phyloP scores from a whole-genome alignment of 2,113 vertebrate species.

The Cinclus cinclus region DNA sequence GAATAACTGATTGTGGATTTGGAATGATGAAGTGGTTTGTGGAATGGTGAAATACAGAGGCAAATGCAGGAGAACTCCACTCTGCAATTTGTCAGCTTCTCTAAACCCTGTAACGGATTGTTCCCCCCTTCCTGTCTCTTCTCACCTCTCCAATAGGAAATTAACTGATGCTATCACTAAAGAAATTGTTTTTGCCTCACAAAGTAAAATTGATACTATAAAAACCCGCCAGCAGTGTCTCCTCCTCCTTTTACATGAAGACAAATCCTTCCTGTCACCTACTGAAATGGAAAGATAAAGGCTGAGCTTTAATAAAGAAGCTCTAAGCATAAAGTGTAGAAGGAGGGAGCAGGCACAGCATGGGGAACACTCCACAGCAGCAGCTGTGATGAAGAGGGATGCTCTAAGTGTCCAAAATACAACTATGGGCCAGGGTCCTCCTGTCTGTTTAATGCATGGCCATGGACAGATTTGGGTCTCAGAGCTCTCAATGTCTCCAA shows the following conservation, averaged over 20 bases:
- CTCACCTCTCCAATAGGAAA: conserved; percentile 75
- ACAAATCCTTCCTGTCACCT: conserved; percentile 51
- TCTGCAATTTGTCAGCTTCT: conserved; percentile 66
- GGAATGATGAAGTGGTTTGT: conserved; percentile 42
- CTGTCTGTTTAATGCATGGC: neutral
- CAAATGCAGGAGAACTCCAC: conserved; percentile 48
- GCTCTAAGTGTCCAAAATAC: neutral
- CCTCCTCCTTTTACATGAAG: conserved; percentile 69
- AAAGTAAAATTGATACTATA: conserved; percentile 74
- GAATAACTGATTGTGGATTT: conserved; percentile 54
- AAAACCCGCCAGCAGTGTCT: conserved; percentile 64
- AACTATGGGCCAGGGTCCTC: accelerated
- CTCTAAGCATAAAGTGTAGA: neutral
- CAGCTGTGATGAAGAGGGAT: neutral
- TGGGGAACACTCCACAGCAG: neutral
- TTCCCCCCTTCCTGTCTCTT: conserved; percentile 11
- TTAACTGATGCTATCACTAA: conserved; percentile 78
- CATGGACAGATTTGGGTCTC: neutral
- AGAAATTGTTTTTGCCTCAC: conserved; percentile 74
- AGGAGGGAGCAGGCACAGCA: neutral
- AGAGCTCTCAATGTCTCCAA: neutral
- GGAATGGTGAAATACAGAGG: conserved; percentile 28
- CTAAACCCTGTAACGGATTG: conserved; percentile 48
- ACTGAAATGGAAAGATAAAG: conserved; percentile 69
- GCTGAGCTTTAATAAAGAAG: conserved; percentile 62